Evolutionary conservation across 2,113 vertebrate genomes (phyloP).

Genomic region (Notarius lentiginosus): DNA sequence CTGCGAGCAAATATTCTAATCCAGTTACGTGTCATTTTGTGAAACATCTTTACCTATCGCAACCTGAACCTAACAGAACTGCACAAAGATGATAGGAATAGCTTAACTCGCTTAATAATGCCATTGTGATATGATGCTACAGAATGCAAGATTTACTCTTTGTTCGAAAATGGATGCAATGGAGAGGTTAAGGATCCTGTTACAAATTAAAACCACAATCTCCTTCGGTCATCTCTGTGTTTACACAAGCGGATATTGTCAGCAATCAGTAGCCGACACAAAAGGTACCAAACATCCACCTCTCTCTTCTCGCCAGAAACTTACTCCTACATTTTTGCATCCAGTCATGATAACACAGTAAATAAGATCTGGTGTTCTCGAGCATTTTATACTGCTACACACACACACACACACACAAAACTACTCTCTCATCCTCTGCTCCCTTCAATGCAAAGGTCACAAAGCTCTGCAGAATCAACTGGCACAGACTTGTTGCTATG

Average conservation of each 20-base stretch:
- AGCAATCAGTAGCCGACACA: neutral
- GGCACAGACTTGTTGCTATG: neutral
- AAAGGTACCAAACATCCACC: neutral
- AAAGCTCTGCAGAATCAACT: neutral
- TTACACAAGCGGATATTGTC: neutral
- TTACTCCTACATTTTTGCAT: neutral
- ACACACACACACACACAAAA: neutral
- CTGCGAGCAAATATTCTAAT: neutral
- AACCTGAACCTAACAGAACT: neutral
- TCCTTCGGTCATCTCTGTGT: neutral
- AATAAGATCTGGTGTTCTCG: neutral
- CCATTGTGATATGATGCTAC: neutral
- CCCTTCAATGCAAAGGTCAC: conserved; percentile 6
- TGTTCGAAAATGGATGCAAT: neutral
- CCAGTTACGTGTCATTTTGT: neutral
- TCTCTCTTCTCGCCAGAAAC: neutral
- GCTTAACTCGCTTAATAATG: neutral
- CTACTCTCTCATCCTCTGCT: neutral
- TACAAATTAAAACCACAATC: neutral
- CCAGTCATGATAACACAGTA: neutral
- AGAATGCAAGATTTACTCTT: neutral
- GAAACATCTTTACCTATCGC: neutral
- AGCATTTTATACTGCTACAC: neutral
- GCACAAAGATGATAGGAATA: neutral
- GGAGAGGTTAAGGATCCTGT: neutral